Evolutionary conservation across 2,888 invertebrate species (phyloP), one percentile per base, ranked within the genome.

Genomic region (Spialia ferax): DNA sequence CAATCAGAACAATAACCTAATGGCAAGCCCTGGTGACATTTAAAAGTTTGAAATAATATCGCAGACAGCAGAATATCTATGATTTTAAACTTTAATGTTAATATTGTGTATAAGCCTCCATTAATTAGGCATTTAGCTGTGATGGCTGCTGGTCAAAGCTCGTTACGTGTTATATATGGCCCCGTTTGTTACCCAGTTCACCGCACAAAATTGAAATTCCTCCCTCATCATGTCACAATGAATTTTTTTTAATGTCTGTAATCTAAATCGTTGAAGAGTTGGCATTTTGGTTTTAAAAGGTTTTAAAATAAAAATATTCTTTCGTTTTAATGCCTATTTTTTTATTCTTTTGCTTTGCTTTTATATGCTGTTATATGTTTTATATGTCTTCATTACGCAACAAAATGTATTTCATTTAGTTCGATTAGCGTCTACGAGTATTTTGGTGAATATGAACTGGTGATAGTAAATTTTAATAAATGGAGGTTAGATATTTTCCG

Each of bases 201-300:
- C 45, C 56, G 35, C 56, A 29, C 56, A 57, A 69, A 61, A 66
- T 57, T 57, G 57, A 57, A 63, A 56, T 70, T 48, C 65, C 63
- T 32, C 26, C 32, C 29, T 22, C 29, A 18, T 63, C 26, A 42
- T 45, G 54, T 18, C 5, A 50, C 50, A 50, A 50, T 50, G 10
- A 22, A 50, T 22, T 50, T 50, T 50, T 50, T 22, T 11, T 11
- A 15, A 18, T 42, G 15, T 15, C 42, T 15, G 15, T 42, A 42
- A 15, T 42, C 6, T 18, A 15, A 42, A 0, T 15, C 15, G 15
- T 42, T 42, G 15, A 15, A 15, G 18, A 42, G 15, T 18, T 42
- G 42, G 18, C 2, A 42, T 42, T 42, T 32, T 1, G 8, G 4
- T 32, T 32, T 32, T 32, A n/a, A n/a, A n/a, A n/a, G n/a, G n/a